Evolutionary conservation across 2,113 vertebrate genomes (phyloP).

Genomic region (Datnioides undecimradiatus): DNA sequence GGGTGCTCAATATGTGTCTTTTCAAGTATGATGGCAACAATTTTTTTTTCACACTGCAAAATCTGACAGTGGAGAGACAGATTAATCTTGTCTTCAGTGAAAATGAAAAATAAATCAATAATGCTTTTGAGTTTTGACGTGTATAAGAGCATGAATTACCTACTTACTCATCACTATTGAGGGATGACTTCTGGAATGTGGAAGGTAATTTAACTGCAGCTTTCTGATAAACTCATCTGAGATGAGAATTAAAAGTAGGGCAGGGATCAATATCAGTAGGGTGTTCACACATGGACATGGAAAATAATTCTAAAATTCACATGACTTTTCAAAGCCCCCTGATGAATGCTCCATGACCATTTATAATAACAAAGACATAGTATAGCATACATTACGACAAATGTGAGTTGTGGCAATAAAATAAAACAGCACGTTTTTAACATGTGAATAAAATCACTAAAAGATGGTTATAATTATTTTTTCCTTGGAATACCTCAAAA

Average conservation of each 20-base stretch:
- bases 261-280: not conserved
- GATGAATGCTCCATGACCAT: no score
- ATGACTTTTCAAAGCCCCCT: no score
- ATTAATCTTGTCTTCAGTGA: slow-evolving; percentile 29
- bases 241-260: not conserved
- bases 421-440: no score
- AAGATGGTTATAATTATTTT: no score
- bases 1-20: slow-evolving; percentile 3
- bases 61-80: not conserved
- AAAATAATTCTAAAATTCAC: no score
- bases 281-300: no score
- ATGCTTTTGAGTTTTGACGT: slow-evolving; percentile 33
- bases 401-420: no score
- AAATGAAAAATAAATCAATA: slow-evolving; percentile 35
- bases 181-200: slow-evolving; percentile 1
- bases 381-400: no score
- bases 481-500: no score
- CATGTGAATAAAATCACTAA: no score
- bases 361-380: no score
- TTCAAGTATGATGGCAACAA: not conserved
- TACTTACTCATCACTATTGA: slow-evolving; percentile 5
- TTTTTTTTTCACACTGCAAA: not conserved
- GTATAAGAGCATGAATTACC: slow-evolving; percentile 8
- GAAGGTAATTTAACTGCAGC: not conserved
- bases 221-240: slow-evolving; percentile 1